A percentile compares a stretch with the other conserved stretches of the same genome.
phyloP scores from a whole-genome alignment of 2,797 vertebrate genomes.

The Mormyrus proboscirostris region DNA sequence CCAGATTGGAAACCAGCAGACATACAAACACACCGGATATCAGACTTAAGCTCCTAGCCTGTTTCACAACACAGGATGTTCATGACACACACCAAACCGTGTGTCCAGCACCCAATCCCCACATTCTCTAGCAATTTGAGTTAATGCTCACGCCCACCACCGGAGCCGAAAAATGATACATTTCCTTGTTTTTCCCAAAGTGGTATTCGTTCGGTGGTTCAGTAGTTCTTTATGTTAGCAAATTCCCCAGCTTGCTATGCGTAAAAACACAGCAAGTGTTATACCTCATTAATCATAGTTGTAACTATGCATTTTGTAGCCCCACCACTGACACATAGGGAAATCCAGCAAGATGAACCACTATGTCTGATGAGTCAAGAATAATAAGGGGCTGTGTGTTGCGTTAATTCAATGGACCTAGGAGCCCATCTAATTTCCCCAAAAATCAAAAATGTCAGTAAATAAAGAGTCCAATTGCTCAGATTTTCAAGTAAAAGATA shows the following conservation, averaged over 20 bases:
- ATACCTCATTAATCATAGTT: background rate
- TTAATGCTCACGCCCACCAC: background rate
- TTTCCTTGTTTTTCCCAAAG: background rate
- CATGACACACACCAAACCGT: background rate
- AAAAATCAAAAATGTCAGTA: background rate
- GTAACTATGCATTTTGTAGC: background rate
- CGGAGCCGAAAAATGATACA: background rate
- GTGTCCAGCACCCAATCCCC: background rate
- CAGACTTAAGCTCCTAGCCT: background rate
- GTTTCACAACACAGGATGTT: background rate
- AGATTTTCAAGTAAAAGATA: background rate
- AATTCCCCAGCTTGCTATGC: background rate
- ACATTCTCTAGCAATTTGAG: background rate
- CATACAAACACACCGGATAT: background rate
- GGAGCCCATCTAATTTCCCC: background rate
- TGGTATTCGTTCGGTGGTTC: background rate
- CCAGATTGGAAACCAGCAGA: background rate
- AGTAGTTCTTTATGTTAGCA: background rate
- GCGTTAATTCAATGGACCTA: background rate
- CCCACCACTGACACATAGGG: background rate
- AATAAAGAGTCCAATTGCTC: background rate
- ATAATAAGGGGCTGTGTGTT: background rate
- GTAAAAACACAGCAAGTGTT: background rate
- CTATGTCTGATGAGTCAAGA: background rate
- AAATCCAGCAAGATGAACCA: background rate